These are phyloP conservation scores for rat (Rattus norvegicus) DNA, from an alignment of 2,113 vertebrate species.

Conservation along the genomic window GRCr8 NC_086028.1:104294501-104295000, in stretches of 20 bases:
- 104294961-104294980: neutral
- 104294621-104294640: neutral
- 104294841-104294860: too few species aligned
- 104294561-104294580: neutral
- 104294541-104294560: rapidly evolving
- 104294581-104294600: neutral
- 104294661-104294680: neutral
- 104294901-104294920: neutral
- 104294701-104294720: neutral
- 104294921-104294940: neutral
- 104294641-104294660: rapidly evolving
- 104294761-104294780: rapidly evolving
- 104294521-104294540: neutral
- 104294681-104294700: rapidly evolving
- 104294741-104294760: rapidly evolving
- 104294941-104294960: neutral
- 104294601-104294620: neutral
- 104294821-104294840: neutral
- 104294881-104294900: neutral
- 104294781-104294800: neutral
- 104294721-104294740: neutral
- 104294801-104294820: neutral
- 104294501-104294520: neutral
- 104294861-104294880: neutral
- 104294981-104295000: neutral